Percentiles rank a stretch among this genome's conserved stretches.
phyloP scores from a whole-genome alignment of 2,888 invertebrate species.

The Caenorhabditis becei region DNA sequence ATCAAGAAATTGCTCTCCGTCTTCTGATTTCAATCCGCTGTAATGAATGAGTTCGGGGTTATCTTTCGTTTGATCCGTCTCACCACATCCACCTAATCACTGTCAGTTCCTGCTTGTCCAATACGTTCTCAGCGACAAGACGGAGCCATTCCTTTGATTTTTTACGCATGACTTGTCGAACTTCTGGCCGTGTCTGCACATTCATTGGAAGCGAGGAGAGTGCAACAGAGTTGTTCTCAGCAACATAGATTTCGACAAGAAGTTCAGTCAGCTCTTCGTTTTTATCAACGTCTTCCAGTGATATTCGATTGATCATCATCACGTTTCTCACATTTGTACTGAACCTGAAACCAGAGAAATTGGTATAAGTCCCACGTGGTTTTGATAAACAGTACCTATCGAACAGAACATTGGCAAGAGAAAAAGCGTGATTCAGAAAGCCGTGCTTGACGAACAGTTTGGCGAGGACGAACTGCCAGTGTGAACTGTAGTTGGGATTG shows the following conservation, averaged over 20 bases:
- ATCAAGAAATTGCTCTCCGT: conserved; percentile 23
- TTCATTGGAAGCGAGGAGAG: conserved; percentile 37
- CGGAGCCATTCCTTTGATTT: conserved; percentile 37
- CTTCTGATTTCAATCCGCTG: conserved; percentile 27
- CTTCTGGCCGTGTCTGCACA: conserved; percentile 34
- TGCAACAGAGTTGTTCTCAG: conserved; percentile 40
- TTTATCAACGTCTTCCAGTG: conserved; percentile 10
- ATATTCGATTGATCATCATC: conserved; percentile 49
- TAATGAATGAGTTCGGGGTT: background rate
- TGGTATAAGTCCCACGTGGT: no score
- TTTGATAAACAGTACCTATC: conserved; percentile 33
- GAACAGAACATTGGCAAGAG: conserved; percentile 60
- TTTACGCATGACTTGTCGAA: conserved; percentile 28
- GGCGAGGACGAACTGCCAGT: conserved; percentile 24
- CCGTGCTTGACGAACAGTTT: conserved; percentile 37
- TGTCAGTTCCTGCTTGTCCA: conserved; percentile 14
- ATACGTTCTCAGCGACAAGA: background rate
- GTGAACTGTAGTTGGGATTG: background rate
- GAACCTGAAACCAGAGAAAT: background rate
- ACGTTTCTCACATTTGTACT: background rate
- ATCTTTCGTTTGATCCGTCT: background rate
- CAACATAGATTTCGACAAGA: conserved; percentile 45
- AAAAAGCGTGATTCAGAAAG: conserved; percentile 54
- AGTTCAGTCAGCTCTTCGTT: conserved; percentile 25
- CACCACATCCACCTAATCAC: conserved; percentile 49